A percentile compares a stretch with the other conserved stretches of the same genome.
Conservation (phyloP, 1,140 invertebrate species). For the Camponotus pennsylvanicus region DNA sequence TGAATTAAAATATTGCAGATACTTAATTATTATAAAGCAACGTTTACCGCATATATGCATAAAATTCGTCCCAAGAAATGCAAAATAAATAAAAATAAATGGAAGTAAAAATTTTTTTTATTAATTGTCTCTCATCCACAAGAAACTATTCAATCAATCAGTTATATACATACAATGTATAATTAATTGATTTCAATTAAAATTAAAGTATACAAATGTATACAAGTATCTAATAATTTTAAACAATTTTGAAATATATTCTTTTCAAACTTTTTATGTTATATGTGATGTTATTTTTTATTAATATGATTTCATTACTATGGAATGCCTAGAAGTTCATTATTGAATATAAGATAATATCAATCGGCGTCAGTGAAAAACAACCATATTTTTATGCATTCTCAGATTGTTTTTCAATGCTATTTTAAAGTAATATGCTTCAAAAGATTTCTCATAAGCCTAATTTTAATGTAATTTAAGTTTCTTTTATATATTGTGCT, state of each 20-base stretch:
- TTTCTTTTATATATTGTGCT: not conserved
- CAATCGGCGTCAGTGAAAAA: not conserved
- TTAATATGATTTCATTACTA: not conserved
- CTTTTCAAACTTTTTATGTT: not conserved
- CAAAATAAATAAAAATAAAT: not conserved
- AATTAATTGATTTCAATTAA: not conserved
- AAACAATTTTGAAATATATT: not conserved
- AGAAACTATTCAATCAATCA: conserved; percentile 14
- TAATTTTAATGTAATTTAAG: no score
- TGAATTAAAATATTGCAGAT: not conserved
- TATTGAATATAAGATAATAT: not conserved
- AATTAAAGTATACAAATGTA: not conserved
- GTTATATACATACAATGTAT: no score
- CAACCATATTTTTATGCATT: not conserved
- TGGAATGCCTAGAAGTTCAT: not conserved
- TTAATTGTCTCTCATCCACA: not conserved
- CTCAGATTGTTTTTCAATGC: not conserved
- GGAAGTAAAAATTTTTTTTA: not conserved
- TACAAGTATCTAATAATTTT: not conserved
- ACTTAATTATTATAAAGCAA: not conserved
- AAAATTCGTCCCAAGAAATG: not conserved
- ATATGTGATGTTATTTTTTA: not conserved
- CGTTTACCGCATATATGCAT: not conserved
- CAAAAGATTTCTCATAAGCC: not conserved
- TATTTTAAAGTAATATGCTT: conserved; percentile 5